phyloP scores from a whole-genome alignment of 2,113 vertebrate genomes.

The Columbina picui region DNA sequence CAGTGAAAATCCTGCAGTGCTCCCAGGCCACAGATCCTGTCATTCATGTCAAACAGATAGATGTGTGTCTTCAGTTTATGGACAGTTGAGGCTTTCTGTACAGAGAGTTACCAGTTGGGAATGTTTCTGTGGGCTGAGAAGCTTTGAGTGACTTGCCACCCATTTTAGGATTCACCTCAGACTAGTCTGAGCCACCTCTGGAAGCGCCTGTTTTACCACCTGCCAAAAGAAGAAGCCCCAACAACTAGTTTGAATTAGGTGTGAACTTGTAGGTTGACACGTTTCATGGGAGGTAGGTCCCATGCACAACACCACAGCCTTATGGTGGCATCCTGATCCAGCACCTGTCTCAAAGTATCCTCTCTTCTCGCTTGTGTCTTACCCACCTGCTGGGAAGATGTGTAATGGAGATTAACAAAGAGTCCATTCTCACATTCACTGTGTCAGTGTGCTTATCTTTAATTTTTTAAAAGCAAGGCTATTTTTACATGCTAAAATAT shows the following conservation, averaged over 20 bases:
- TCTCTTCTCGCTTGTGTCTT: not conserved
- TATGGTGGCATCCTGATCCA: not conserved
- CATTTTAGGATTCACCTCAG: not conserved
- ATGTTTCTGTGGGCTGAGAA: not conserved
- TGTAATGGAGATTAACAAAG: not conserved
- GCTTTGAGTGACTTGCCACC: not conserved
- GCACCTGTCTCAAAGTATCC: not conserved
- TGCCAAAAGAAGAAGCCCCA: not conserved
- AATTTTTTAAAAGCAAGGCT: not conserved
- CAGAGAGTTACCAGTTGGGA: not conserved
- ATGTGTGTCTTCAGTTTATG: accelerated
- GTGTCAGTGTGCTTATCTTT: not conserved
- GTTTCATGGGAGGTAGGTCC: not conserved
- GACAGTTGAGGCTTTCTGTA: not conserved
- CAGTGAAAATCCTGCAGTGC: not conserved
- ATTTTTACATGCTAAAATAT: not conserved
- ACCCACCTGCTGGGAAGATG: not conserved
- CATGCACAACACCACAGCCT: accelerated
- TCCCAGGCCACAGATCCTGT: not conserved
- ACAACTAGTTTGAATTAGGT: not conserved
- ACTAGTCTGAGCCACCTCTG: not conserved
- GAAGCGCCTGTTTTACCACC: not conserved
- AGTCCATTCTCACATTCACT: not conserved
- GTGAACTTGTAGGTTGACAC: not conserved
- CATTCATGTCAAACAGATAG: not conserved